A percentile compares a stretch with the other conserved stretches of the same genome.
These are phyloP conservation scores for Nymphalis c-album DNA, from an alignment of 2,888 invertebrate species.

Conservation along the genomic window DNA sequence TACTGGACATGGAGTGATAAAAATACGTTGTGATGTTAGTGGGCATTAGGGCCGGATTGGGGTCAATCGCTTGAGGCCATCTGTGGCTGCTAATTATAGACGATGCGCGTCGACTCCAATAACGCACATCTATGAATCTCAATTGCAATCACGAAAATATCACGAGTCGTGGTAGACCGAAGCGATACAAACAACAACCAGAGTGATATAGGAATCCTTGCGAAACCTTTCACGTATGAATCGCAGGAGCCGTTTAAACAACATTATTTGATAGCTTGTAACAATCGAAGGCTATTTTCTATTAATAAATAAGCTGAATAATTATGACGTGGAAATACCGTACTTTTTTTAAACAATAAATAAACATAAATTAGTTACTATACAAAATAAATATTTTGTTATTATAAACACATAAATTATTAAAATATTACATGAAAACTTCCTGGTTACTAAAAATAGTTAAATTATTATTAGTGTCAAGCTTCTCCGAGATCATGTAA, in stretches of 20 bases:
- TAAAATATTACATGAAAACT: background rate
- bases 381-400: background rate
- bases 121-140: slow-evolving; percentile 63
- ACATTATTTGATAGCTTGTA: background rate
- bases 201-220: slow-evolving; percentile 3
- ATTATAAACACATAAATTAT: background rate
- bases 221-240: background rate
- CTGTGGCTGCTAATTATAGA: slow-evolving; percentile 78
- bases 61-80: slow-evolving; percentile 80
- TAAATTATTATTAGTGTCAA: slow-evolving; percentile 3
- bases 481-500: slow-evolving; percentile 8
- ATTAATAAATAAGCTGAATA: background rate
- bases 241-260: background rate
- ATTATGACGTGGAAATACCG: slow-evolving; percentile 5
- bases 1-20: slow-evolving; percentile 63
- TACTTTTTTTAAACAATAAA: background rate
- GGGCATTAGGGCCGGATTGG: slow-evolving; percentile 74
- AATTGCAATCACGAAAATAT: slow-evolving; percentile 56
- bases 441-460: slow-evolving; percentile 12
- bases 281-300: background rate
- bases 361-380: background rate
- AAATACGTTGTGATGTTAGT: slow-evolving; percentile 68
- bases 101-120: slow-evolving; percentile 64
- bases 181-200: slow-evolving; percentile 1
- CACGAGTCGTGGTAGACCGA: slow-evolving; percentile 6